Percentiles rank a stretch among this genome's conserved stretches.
Conservation (phyloP, 2,113 vertebrate species). For the Numida meleagris region DNA sequence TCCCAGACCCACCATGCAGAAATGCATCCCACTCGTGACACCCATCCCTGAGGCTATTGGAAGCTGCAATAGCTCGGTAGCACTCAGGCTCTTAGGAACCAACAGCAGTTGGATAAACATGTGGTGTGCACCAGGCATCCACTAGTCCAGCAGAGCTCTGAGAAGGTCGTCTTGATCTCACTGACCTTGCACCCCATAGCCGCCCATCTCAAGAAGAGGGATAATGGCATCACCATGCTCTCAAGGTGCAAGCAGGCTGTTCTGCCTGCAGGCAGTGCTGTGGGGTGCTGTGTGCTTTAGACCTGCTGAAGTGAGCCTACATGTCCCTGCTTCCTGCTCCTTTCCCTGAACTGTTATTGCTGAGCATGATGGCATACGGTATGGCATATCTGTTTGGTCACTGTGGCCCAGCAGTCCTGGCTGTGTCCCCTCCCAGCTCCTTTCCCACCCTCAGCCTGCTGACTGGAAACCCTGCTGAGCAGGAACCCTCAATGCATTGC, state of each 20-base stretch:
- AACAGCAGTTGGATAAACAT: not conserved
- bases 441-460: not conserved
- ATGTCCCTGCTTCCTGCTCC: not conserved
- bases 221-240: not conserved
- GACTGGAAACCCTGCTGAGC: not conserved
- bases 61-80: not conserved
- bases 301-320: not conserved
- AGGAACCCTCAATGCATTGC: not conserved
- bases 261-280: not conserved
- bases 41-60: accelerated
- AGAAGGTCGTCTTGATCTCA: not conserved
- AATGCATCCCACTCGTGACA: accelerated
- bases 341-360: not conserved
- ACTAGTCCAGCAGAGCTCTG: not conserved
- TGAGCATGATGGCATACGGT: not conserved
- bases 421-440: not conserved
- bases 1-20: not conserved
- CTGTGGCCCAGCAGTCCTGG: not conserved
- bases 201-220: not conserved
- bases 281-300: not conserved
- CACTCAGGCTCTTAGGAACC: not conserved
- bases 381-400: not conserved
- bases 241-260: not conserved
- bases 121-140: not conserved
- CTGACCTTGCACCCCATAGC: not conserved